Base-by-base conservation (phyloP, 2,113 vertebrate species). In the Chaetura pelagica region DNA sequence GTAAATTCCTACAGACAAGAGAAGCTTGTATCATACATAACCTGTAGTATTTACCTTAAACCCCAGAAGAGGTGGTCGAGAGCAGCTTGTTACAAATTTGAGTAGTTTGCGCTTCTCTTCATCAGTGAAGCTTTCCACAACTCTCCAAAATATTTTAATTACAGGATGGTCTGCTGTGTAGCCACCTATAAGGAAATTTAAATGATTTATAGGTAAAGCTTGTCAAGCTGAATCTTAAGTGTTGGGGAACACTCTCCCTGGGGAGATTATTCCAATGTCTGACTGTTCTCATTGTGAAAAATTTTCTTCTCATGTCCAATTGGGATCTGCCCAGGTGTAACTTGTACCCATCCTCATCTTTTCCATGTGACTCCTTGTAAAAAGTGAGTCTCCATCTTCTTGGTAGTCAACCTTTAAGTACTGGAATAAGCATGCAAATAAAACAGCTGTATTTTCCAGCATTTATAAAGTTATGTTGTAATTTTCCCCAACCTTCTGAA, bases 51-150 rank as follows among this genome's bases (percentile, higher is more conserved):
- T 67, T 23, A 58, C 99, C 99, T 99, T 99, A 94, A 99, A 99
- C 12, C 99, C 99, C 93, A 99, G 97, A 82, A 99, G 99, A 1
- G 99, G 99, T 2, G 99, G 99, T 48, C 99, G 98, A 77, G 99
- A 99, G 95, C 99, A 99, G 97, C 99, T 99, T 5, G 99, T 99
- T 64, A 99, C 99, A 76, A 99, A 99, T 97, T 98, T 99, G 48
- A 99, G 98, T 82, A 99, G 97, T 83, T 99, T 99, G 90, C 99
- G 98, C 92, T 99, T 99, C 90, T 99, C 99, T 59, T 99, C 99
- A 52, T 99, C 99, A 11, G 99, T 99, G 98, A 99, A 99, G n/a
- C 98, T 98, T 95, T 99, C 99, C 7, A 99, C 99, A 29, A 99
- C 99, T 85, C 99, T 99, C 99, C 99, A 99, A 93, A 99, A 99